Evolutionary conservation across 2,113 vertebrate species (phyloP).

Genomic region (Bagarius yarrelli): DNA sequence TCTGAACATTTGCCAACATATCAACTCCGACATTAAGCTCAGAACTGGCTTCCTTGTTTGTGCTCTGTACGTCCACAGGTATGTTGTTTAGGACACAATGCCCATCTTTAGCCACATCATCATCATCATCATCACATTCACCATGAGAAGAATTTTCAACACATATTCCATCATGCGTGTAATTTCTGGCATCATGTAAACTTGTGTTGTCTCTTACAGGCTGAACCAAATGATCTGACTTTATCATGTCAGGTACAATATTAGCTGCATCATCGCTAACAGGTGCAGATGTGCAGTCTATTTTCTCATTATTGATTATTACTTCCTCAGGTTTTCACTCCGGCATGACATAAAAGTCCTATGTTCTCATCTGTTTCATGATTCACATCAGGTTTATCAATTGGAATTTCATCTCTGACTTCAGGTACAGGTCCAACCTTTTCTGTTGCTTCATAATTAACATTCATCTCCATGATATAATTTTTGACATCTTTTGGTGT

Average conservation of each 20-base stretch:
- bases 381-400: slow-evolving; percentile 36
- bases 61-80: background rate
- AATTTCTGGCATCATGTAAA: background rate
- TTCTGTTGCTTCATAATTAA: background rate
- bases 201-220: background rate
- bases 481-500: background rate
- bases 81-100: slow-evolving; percentile 1
- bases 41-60: background rate
- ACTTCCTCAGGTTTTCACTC: too few species aligned
- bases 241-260: background rate
- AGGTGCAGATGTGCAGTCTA: background rate
- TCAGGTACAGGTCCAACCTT: background rate
- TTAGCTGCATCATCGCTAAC: background rate
- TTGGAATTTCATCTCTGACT: slow-evolving; percentile 15
- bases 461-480: background rate
- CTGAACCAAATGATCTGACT: background rate
- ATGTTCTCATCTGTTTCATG: background rate
- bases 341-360: background rate
- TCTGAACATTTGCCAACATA: background rate
- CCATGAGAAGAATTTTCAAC: background rate
- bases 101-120: background rate
- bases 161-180: background rate
- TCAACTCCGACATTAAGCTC: background rate
- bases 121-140: background rate
- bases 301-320: background rate